These are phyloP conservation scores for Hirtodrosophila histrioides DNA, from an alignment of 2,888 invertebrate genomes.

Conservation along the genomic window DNA sequence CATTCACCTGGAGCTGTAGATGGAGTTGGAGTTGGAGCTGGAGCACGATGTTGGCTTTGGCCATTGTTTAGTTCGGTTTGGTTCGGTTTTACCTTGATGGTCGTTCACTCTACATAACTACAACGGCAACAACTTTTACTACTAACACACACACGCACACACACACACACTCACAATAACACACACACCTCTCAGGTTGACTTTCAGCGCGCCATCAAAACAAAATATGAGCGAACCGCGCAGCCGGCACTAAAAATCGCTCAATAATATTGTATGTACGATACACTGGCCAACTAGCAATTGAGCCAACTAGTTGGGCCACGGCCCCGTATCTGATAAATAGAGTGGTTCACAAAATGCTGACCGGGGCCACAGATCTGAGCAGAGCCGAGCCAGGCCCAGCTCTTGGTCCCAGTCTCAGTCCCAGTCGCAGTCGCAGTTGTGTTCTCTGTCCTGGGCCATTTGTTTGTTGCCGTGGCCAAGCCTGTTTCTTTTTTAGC, in stretches of 20 bases:
- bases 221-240: constrained; percentile 76
- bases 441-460: constrained; percentile 63
- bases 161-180: constrained; percentile 2
- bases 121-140: constrained; percentile 76
- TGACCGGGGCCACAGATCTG: constrained; percentile 62
- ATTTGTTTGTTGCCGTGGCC: constrained; percentile 71
- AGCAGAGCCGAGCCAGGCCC: constrained; percentile 44
- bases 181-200: constrained; percentile 39
- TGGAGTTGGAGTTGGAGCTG: constrained; percentile 20
- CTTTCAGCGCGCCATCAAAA: constrained; percentile 81
- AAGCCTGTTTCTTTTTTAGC: constrained; percentile 71
- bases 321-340: constrained; percentile 75
- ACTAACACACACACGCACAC: constrained; percentile 61
- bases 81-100: constrained; percentile 73
- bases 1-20: constrained; percentile 73
- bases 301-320: constrained; percentile 78
- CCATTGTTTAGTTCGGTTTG: constrained; percentile 70
- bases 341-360: constrained; percentile 82
- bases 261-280: constrained; percentile 69
- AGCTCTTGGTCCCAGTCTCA: constrained; percentile 19
- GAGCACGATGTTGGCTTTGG: constrained; percentile 64
- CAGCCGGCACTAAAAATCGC: constrained; percentile 76
- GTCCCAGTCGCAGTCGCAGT: constrained; percentile 1
- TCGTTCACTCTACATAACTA: constrained; percentile 70
- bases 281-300: constrained; percentile 74